Evolutionary conservation across 2,797 vertebrate genomes (phyloP).

Genomic region (Hemitrygon akajei): DNA sequence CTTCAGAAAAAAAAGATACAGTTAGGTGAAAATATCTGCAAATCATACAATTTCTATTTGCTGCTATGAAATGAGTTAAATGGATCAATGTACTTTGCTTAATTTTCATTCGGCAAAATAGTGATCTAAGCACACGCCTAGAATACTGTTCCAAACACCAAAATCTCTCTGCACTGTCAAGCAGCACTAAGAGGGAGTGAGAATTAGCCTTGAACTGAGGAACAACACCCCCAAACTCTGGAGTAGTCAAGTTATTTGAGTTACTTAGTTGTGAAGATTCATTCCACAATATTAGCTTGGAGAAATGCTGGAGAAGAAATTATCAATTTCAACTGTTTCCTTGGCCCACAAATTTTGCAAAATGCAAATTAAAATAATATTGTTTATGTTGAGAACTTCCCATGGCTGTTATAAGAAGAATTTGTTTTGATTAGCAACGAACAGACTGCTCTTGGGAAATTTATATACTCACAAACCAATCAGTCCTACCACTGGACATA

Average conservation of each 20-base stretch:
- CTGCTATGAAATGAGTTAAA: background rate
- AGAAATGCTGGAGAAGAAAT: background rate
- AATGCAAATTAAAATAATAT: background rate
- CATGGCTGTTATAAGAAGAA: background rate
- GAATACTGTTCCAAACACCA: background rate
- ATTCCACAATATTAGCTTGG: background rate
- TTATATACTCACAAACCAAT: background rate
- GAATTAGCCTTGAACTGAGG: background rate
- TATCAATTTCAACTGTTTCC: background rate
- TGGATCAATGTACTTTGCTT: background rate
- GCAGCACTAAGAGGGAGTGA: background rate
- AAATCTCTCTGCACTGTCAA: background rate
- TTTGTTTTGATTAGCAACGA: background rate
- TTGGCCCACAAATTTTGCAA: background rate
- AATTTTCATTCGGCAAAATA: background rate
- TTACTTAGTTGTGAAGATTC: background rate
- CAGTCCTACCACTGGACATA: background rate
- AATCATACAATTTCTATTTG: background rate
- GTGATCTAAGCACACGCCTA: background rate
- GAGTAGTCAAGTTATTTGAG: background rate
- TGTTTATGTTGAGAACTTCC: background rate
- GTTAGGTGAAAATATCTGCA: background rate
- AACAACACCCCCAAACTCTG: background rate
- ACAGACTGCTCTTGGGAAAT: background rate
- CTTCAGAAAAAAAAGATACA: background rate